phyloP scores from a whole-genome alignment of 2,888 invertebrate species.

The Hermaeophaga mercurialis region DNA sequence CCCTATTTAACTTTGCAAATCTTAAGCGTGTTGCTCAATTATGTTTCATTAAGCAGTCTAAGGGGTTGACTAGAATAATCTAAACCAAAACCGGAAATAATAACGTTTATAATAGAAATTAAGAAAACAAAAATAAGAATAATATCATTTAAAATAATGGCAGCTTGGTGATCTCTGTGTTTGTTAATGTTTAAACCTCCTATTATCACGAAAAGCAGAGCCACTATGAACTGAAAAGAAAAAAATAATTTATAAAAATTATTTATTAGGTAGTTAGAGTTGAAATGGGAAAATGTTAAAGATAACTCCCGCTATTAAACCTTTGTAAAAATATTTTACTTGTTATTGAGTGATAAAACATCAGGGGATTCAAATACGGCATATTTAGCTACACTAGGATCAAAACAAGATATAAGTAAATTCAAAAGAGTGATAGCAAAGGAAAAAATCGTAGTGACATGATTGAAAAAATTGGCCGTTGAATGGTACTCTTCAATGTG shows the following conservation, averaged over 20 bases:
- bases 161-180: constrained; percentile 72
- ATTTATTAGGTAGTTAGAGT: too few relatives aligned
- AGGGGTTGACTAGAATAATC: constrained; percentile 74
- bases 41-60: constrained; percentile 50
- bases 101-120: constrained; percentile 80
- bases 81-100: constrained; percentile 84
- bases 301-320: too few relatives aligned
- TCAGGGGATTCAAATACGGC: constrained; percentile 49
- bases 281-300: too few relatives aligned
- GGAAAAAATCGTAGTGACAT: constrained; percentile 70
- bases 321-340: neutral
- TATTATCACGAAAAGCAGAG: constrained; percentile 80
- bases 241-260: constrained; percentile 19
- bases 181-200: constrained; percentile 84
- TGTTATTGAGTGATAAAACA: constrained; percentile 28
- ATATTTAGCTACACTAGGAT: constrained; percentile 69
- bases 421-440: constrained; percentile 77
- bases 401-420: constrained; percentile 77
- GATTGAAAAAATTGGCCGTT: constrained; percentile 74
- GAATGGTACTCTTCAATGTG: constrained; percentile 71
- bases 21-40: too few relatives aligned
- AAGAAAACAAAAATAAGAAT: constrained; percentile 81
- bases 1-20: too few relatives aligned
- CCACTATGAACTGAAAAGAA: constrained; percentile 77
- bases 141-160: constrained; percentile 79